A percentile compares a stretch with the other conserved stretches of the same genome.
phyloP scores from a whole-genome alignment of 2,888 invertebrate genomes.

The Brachypalpus laphriformis region DNA sequence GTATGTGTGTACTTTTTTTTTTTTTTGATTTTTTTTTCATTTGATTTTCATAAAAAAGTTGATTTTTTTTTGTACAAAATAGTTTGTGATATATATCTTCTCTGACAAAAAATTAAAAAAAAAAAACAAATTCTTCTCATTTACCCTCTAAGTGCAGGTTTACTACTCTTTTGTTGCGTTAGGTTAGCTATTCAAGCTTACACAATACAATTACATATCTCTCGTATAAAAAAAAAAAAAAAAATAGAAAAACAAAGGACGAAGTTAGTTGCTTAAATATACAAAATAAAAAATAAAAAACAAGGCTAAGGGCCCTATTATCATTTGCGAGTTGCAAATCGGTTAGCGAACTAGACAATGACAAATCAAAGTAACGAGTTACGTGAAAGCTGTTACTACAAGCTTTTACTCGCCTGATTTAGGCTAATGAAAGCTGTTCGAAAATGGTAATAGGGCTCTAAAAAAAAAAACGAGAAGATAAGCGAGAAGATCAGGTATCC shows the following conservation, averaged over 20 bases:
- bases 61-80: constrained; percentile 65
- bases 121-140: constrained; percentile 26
- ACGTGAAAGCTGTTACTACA: too few relatives aligned
- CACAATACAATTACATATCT: constrained; percentile 34
- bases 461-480: constrained; percentile 84
- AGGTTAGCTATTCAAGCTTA: constrained; percentile 43
- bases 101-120: constrained; percentile 21
- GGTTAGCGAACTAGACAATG: constrained; percentile 34
- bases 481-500: constrained; percentile 95
- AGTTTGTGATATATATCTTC: constrained; percentile 61
- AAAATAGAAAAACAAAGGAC: constrained; percentile 46
- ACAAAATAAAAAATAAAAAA: constrained; percentile 2
- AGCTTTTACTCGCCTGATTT: too few relatives aligned
- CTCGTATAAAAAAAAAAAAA: constrained; percentile 10
- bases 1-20: constrained; percentile 54
- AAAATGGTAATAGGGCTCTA: too few relatives aligned
- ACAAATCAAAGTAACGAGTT: constrained; percentile 78
- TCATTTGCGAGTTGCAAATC: too few relatives aligned
- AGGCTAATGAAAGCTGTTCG: too few relatives aligned
- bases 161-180: constrained; percentile 46
- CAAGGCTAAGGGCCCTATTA: neutral
- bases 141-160: constrained; percentile 50
- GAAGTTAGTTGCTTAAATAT: constrained; percentile 63
- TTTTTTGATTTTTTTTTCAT: too few relatives aligned
- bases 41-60: constrained; percentile 65